Evolutionary conservation across 2,113 vertebrate species (phyloP), one percentile per base, ranked within the genome.

Genomic region (Euleptes europaea): DNA sequence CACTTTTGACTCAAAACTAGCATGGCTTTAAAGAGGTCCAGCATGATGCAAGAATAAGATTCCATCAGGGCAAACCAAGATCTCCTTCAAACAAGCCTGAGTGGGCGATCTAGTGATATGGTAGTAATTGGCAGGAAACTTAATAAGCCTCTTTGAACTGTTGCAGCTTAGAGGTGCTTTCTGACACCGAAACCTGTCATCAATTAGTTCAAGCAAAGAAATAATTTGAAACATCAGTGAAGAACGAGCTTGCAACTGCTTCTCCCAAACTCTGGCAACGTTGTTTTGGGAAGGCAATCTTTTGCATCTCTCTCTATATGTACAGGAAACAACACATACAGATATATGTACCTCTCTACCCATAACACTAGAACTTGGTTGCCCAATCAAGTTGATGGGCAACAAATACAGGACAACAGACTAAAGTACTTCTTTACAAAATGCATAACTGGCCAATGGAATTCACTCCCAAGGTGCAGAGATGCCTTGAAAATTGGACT

Each of bases 221-320:
- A 54, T 81, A 81, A 81, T n/a, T 51, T 47, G n/a, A 81, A 81
- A 81, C 79, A 81, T 51, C 65, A 51, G 44, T 23, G 31, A 49
- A 66, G 40, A 60, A 42, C 54, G 35, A 31, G 38, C 5, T 8
- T 23, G 14, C 21, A 42, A 31, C 14, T 38, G 38, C 42, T 21
- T 10, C 78, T 26, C 40, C 19, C 42, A 69, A 14, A n/a, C 6
- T 31, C 19, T 26, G 4, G 21, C 54, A 57, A 57, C 23, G 54
- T 57, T 57, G 19, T 57, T 57, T 57, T 57, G 21, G 19, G 54
- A 33, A 31, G 4, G 38, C 26, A n/a, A 28, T 31, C 38, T 78
- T 78, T 51, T 33, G 49, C 31, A 79, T 19, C 28, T 21, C 60
- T 67, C 38, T 42, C 3, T 9, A 10, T 33, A 69, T 1, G 49